Evolutionary conservation across 2,888 invertebrate genomes (phyloP).

Genomic region (Eupithecia centaureata): DNA sequence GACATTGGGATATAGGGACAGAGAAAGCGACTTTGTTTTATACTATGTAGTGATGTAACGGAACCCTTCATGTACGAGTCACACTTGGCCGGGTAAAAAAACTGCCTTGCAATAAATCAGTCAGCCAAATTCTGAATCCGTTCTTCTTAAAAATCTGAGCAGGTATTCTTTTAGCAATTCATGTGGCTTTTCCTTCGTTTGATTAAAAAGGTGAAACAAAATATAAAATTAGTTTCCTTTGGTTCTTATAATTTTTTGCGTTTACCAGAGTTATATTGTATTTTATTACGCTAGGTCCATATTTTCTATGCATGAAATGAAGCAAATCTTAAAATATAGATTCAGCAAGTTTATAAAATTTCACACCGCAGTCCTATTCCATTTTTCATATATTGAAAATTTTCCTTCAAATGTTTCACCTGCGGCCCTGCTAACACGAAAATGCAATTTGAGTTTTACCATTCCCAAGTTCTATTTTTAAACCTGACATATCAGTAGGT

Average conservation of each 20-base stretch:
- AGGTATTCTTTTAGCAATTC: neutral
- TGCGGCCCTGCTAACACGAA: slow-evolving; percentile 65
- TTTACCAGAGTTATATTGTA: no score
- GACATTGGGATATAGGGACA: no score
- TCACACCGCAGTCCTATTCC: slow-evolving; percentile 57
- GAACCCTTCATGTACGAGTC: no score
- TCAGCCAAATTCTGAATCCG: neutral
- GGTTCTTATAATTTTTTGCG: neutral
- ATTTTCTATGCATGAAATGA: neutral
- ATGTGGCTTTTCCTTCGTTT: neutral
- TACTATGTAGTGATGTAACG: no score
- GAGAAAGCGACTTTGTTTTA: no score
- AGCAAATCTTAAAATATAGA: slow-evolving; percentile 5
- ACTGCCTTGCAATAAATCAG: no score
- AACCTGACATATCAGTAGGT: slow-evolving; percentile 25
- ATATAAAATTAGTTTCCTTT: neutral
- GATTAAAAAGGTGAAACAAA: no score
- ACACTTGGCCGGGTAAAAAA: no score
- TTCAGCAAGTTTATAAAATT: slow-evolving; percentile 24
- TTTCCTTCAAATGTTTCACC: slow-evolving; percentile 68
- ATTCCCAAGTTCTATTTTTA: slow-evolving; percentile 51
- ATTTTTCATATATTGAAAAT: slow-evolving; percentile 71
- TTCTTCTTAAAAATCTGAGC: neutral
- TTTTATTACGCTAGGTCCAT: neutral
- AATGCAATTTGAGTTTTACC: slow-evolving; percentile 65